Conservation (phyloP, 2,797 vertebrate genomes). For the Eidolon dupreanum region DNA sequence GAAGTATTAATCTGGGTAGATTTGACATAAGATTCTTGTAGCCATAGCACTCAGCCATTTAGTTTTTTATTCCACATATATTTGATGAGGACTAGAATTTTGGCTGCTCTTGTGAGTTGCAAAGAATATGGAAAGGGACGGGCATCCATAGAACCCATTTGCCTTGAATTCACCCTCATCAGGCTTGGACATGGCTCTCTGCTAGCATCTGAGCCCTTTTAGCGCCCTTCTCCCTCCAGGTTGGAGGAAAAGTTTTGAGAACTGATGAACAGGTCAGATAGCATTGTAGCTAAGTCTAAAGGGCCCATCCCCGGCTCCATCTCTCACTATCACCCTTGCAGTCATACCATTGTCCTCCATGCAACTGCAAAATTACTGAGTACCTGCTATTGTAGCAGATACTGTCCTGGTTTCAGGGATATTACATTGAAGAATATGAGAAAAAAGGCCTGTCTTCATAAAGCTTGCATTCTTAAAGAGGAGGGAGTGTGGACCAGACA, state of each 20-base stretch:
- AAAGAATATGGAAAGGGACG: not conserved
- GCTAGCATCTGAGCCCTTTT: not conserved
- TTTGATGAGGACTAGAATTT: not conserved
- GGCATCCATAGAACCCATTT: not conserved
- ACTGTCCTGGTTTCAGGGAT: not conserved
- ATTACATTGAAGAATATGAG: not conserved
- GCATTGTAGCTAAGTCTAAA: not conserved
- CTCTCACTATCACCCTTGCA: not conserved
- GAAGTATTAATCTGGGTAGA: not conserved
- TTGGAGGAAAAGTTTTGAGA: not conserved
- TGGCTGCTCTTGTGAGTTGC: not conserved
- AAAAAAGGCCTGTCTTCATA: not conserved
- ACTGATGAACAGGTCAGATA: not conserved
- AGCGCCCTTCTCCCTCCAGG: not conserved
- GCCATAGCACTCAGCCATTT: not conserved
- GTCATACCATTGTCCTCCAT: rapidly evolving
- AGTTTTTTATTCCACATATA: not conserved
- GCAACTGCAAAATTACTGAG: too few relatives aligned
- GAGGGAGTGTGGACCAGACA: not conserved
- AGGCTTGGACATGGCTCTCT: not conserved
- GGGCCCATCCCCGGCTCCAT: rapidly evolving
- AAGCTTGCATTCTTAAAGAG: not conserved
- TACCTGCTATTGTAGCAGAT: rapidly evolving
- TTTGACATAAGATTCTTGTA: not conserved
- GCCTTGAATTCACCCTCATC: not conserved